Conservation (phyloP, 1,140 invertebrate species). For the Drosophila sechellia region DNA sequence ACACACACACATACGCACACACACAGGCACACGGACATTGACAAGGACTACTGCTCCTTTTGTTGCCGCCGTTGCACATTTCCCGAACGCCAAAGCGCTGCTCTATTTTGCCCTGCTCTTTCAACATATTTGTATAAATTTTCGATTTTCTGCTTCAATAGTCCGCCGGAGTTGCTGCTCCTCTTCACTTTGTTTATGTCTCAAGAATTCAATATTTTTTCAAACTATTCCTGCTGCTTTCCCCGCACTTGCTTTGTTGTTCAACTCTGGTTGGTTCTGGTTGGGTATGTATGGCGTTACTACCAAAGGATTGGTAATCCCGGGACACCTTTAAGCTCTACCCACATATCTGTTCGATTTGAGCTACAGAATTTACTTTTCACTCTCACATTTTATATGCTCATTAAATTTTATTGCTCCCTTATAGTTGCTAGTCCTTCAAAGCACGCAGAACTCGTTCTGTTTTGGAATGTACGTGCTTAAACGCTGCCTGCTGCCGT, state of each 20-base stretch:
- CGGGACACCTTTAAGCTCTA: slow-evolving; percentile 36
- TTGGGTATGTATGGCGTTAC: slow-evolving; percentile 39
- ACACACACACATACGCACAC: slow-evolving; percentile 29
- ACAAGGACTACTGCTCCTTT: slow-evolving; percentile 61
- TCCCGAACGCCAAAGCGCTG: slow-evolving; percentile 44
- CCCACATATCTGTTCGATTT: slow-evolving; percentile 23
- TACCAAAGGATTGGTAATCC: slow-evolving; percentile 38
- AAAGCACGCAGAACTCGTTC: slow-evolving; percentile 26
- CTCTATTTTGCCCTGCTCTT: slow-evolving; percentile 42
- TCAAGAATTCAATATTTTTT: slow-evolving; percentile 78
- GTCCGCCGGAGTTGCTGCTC: slow-evolving; percentile 51
- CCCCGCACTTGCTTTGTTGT: slow-evolving; percentile 51
- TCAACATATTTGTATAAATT: slow-evolving; percentile 81
- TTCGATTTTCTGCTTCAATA: slow-evolving; percentile 81
- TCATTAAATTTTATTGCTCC: slow-evolving; percentile 77
- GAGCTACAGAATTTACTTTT: slow-evolving; percentile 49
- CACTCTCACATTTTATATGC: slow-evolving; percentile 66
- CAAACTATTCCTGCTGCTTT: slow-evolving; percentile 64
- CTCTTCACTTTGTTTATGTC: slow-evolving; percentile 78
- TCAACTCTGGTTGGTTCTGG: slow-evolving; percentile 2
- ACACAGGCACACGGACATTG: slow-evolving; percentile 33
- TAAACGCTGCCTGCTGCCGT: slow-evolving; percentile 52
- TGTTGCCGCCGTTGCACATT: slow-evolving; percentile 71
- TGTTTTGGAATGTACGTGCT: slow-evolving; percentile 46
- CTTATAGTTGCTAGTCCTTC: slow-evolving; percentile 49